phyloP scores from a whole-genome alignment of 2,888 invertebrate genomes.

The Neuroscelio doddi region DNA sequence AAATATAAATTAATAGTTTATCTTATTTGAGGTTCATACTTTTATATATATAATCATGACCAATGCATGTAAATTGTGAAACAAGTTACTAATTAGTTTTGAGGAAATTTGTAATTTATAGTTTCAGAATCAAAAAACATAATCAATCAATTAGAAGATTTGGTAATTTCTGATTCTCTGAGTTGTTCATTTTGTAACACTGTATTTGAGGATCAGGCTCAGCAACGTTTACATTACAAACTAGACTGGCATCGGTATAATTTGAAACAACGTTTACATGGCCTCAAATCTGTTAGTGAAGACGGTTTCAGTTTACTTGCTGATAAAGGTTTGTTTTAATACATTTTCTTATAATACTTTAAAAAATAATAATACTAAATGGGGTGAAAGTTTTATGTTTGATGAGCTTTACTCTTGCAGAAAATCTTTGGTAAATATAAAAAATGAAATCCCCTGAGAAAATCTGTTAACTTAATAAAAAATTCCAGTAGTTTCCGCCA shows the following conservation, averaged over 20 bases:
- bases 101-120: constrained; percentile 7
- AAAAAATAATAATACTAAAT: too few relatives aligned
- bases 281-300: constrained; percentile 74
- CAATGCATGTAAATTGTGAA: neutral
- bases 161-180: constrained; percentile 70
- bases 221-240: constrained; percentile 85
- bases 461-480: too few relatives aligned
- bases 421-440: too few relatives aligned
- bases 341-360: neutral
- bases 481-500: too few relatives aligned
- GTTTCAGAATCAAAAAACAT: constrained; percentile 57
- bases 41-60: neutral
- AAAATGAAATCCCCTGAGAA: too few relatives aligned
- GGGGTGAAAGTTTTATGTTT: too few relatives aligned
- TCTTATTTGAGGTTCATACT: neutral
- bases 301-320: constrained; percentile 75
- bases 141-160: constrained; percentile 63
- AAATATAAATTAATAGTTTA: too few relatives aligned
- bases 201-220: constrained; percentile 75
- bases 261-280: constrained; percentile 81
- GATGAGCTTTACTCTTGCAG: too few relatives aligned
- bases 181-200: constrained; percentile 75
- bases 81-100: too few relatives aligned
- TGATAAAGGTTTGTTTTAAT: constrained; percentile 62
- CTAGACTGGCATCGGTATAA: constrained; percentile 91